phyloP scores from a whole-genome alignment of 2,888 invertebrate species.

The Rotaria magnacalcarata region DNA sequence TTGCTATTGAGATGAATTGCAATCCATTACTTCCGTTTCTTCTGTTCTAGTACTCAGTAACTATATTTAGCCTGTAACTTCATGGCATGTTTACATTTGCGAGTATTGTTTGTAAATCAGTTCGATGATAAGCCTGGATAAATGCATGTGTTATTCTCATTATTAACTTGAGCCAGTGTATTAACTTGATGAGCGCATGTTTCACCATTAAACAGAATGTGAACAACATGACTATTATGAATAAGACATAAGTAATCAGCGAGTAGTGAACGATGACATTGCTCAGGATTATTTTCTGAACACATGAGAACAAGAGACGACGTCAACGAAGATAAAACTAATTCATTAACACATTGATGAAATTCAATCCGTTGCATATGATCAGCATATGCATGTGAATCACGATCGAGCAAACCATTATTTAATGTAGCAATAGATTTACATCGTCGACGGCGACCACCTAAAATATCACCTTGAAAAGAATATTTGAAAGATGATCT shows the following conservation, averaged over 20 bases:
- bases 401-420: not conserved
- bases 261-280: conserved; percentile 24
- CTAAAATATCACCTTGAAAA: conserved; percentile 11
- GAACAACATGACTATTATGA: not conserved
- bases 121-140: not conserved
- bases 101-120: not conserved
- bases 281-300: not conserved
- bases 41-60: not conserved
- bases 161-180: not conserved
- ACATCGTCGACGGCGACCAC: conserved; percentile 20
- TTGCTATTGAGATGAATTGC: not conserved
- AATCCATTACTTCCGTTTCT: not conserved
- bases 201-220: conserved; percentile 26
- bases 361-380: conserved; percentile 18
- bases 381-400: conserved; percentile 6
- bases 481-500: not conserved
- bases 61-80: not conserved
- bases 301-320: not conserved
- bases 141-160: not conserved
- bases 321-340: not conserved
- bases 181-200: not conserved
- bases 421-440: not conserved
- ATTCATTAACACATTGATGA: not conserved
- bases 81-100: not conserved
- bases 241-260: conserved; percentile 1